Base-by-base conservation (phyloP, 2,797 vertebrate species). In the Sylvia borin region DNA sequence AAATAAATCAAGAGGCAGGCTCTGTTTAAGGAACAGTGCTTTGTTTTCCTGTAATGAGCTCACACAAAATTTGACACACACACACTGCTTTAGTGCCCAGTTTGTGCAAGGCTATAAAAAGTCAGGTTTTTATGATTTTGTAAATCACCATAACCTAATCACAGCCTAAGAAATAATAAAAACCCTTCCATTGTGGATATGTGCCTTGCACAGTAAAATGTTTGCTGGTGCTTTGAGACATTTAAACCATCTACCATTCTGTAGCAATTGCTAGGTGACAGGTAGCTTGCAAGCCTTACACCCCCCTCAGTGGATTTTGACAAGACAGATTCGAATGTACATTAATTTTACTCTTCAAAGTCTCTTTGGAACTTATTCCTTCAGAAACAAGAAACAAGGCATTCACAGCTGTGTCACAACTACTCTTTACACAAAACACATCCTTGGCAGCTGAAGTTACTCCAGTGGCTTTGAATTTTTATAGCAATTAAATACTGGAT, bases 1-100 rank as follows among this genome's bases (percentile, higher is more conserved):
- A 94, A 95, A 95, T 74, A 87, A 89, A 90, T 47, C 51, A 51
- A 93, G 47, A 92, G 55, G 26, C 24, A 34, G 65, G 27, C 22
- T 93, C 45, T 74, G 58, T 65, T 67, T 81, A 71, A 90, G n/a
- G 32, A 91, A 80, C 0, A 40, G 0, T 26, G 40, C 67, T 76
- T 82, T 53, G 36, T 80, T 91, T 92, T 82, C 58, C 68, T 76
- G 36, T 40, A 74, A 74, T 21, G 55, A 85, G 51, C 40, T 67
- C 24, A 74, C 24, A 88, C 8, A 60, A 60, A 83, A 89, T 51
- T 36, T 31, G 32, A 89, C 31, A 55, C 7, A 43, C 12, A 12
- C 36, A 62, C 36, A 29, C 48, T 26, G 64, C 47, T 78, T 87
- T 66, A 27, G 29, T 71, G 18, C 8, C 57, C 42, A 11, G 34